A percentile compares a stretch with the other conserved stretches of the same genome.
Conservation (phyloP, 2,113 vertebrate genomes). For the Thymallus thymallus region DNA sequence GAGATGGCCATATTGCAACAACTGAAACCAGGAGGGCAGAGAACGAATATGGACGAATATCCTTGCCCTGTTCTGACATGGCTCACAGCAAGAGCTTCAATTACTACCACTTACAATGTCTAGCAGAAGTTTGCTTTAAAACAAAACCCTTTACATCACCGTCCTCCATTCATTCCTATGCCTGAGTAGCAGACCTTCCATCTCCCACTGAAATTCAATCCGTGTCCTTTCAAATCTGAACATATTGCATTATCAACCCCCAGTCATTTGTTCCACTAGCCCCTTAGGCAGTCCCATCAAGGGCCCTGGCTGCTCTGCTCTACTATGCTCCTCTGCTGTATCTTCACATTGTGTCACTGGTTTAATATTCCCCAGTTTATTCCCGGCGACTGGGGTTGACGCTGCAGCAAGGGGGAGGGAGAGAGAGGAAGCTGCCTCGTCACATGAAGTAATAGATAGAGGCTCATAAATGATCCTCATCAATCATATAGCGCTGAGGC, state of each 20-base stretch:
- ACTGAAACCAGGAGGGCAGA: neutral
- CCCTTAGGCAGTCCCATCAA: constrained; percentile 31
- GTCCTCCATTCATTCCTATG: neutral
- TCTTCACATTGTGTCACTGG: neutral
- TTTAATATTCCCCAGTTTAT: neutral
- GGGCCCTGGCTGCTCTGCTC: constrained; percentile 2
- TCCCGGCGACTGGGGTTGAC: neutral
- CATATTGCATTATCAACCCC: constrained; percentile 36
- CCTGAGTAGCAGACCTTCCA: neutral
- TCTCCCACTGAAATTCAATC: neutral
- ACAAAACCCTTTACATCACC: neutral
- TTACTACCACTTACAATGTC: neutral
- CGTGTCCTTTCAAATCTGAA: constrained; percentile 10
- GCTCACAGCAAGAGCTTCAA: neutral
- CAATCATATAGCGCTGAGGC: neutral
- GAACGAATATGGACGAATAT: neutral
- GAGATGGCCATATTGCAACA: neutral
- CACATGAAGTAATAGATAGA: constrained; percentile 17
- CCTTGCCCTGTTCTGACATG: neutral
- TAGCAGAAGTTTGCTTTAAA: neutral
- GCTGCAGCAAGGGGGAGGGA: too few species aligned
- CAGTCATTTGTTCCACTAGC: constrained; percentile 23
- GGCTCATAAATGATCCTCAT: constrained; percentile 28
- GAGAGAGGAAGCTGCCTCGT: neutral
- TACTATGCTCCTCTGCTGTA: constrained; percentile 3